Percentiles rank a stretch among this genome's conserved stretches.
These are phyloP conservation scores for Dipodomys ordii DNA, from an alignment of 2,113 vertebrate species.

Conservation along the genomic window DNA sequence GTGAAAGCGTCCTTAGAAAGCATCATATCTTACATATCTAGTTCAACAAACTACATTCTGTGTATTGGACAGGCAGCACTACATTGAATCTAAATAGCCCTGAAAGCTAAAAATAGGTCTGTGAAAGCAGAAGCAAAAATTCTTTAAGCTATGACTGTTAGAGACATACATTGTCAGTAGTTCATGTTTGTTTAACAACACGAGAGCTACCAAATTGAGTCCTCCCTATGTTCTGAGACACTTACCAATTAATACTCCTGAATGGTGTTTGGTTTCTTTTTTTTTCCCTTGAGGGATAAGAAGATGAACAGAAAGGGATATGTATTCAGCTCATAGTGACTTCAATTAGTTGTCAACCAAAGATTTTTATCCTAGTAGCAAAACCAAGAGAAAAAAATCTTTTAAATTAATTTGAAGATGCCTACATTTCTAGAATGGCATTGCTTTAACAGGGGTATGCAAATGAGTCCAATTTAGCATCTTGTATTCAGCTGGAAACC, in stretches of 20 bases:
- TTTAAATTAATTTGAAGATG: slow-evolving; percentile 95
- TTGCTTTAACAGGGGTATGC: slow-evolving; percentile 94
- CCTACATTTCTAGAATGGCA: slow-evolving; percentile 93
- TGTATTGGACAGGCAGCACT: slow-evolving; percentile 44
- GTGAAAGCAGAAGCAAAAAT: slow-evolving; percentile 65
- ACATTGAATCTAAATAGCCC: slow-evolving; percentile 59
- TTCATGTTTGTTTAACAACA: slow-evolving; percentile 70
- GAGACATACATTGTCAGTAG: slow-evolving; percentile 73
- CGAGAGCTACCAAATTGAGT: slow-evolving; percentile 72
- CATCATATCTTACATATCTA: slow-evolving; percentile 28
- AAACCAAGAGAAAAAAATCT: slow-evolving; percentile 85
- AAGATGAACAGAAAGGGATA: slow-evolving; percentile 70
- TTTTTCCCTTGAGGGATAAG: slow-evolving; percentile 63
- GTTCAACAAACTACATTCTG: slow-evolving; percentile 56
- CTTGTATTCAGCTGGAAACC: slow-evolving; percentile 98
- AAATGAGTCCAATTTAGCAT: slow-evolving; percentile 99
- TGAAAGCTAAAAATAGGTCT: slow-evolving; percentile 74
- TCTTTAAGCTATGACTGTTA: slow-evolving; percentile 74
- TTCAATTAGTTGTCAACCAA: slow-evolving; percentile 89
- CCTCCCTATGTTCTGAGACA: slow-evolving; percentile 69
- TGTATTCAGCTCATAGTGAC: slow-evolving; percentile 83
- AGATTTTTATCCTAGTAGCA: slow-evolving; percentile 89
- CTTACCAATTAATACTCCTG: slow-evolving; percentile 84
- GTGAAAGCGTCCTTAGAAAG: slow-evolving; percentile 64
- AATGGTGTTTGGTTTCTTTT: slow-evolving; percentile 79